Percentiles rank a stretch among this genome's conserved stretches.
phyloP scores from a whole-genome alignment of 2,888 invertebrate species.

The Napeogenes sylphis region DNA sequence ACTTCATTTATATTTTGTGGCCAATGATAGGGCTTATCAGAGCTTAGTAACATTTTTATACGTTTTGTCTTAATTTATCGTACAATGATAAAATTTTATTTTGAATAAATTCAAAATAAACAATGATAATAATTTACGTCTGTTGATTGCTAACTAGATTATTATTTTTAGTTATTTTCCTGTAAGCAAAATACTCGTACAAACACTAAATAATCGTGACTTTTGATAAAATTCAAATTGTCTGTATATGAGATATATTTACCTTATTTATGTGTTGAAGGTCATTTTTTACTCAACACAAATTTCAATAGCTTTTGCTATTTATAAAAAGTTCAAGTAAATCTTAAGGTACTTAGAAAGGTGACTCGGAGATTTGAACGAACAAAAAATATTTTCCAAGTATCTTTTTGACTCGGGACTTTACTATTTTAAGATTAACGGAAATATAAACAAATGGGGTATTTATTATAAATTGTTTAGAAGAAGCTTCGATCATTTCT shows the following conservation, averaged over 20 bases:
- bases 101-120: neutral
- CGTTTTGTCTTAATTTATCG: neutral
- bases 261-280: neutral
- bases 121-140: neutral
- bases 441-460: too few relatives aligned
- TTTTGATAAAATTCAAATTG: too few relatives aligned
- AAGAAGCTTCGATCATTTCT: too few relatives aligned
- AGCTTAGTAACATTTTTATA: neutral
- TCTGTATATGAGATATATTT: neutral
- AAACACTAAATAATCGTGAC: too few relatives aligned
- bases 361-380: neutral
- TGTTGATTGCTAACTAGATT: too few relatives aligned
- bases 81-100: neutral
- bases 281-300: too few relatives aligned
- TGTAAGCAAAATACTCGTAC: neutral
- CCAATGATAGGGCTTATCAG: neutral
- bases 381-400: neutral
- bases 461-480: too few relatives aligned
- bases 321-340: too few relatives aligned
- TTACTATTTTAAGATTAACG: neutral
- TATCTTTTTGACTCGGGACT: neutral
- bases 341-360: neutral
- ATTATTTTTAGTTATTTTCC: neutral
- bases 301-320: too few relatives aligned
- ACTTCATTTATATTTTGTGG: neutral